phyloP scores from a whole-genome alignment of 2,888 invertebrate genomes.

The Drosophila algonquin region DNA sequence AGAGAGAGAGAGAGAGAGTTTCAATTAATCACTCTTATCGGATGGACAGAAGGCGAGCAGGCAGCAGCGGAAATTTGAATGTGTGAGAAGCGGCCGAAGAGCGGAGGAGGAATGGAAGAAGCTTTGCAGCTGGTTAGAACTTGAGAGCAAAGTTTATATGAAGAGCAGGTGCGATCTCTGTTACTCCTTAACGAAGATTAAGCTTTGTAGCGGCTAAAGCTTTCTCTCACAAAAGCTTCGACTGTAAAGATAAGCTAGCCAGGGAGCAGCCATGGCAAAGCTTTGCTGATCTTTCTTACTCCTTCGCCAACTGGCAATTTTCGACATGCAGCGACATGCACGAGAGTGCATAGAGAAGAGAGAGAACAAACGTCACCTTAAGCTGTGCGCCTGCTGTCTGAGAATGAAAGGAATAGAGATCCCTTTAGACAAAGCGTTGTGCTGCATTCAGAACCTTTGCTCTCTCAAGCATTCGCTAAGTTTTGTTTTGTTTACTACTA shows the following conservation, averaged over 20 bases:
- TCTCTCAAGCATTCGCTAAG: too few species aligned
- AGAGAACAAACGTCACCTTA: background rate
- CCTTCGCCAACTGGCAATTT: background rate
- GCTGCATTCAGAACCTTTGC: too few species aligned
- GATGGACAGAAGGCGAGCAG: slow-evolving; percentile 59
- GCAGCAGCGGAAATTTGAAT: slow-evolving; percentile 28
- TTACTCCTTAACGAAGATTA: background rate
- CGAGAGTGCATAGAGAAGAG: background rate
- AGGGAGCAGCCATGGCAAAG: background rate
- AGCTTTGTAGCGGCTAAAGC: background rate
- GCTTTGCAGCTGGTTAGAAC: background rate
- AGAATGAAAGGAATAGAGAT: too few species aligned
- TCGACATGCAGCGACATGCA: background rate
- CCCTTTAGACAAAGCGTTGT: too few species aligned
- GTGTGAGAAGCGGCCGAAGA: background rate
- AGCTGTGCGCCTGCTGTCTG: too few species aligned
- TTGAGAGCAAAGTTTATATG: too few species aligned
- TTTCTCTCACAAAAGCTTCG: background rate
- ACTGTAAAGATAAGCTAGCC: too few species aligned
- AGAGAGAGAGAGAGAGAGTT: slow-evolving; percentile 24
- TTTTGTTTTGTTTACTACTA: too few species aligned
- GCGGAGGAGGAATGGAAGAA: background rate
- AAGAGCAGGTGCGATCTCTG: background rate
- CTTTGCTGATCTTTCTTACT: background rate
- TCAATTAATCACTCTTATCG: slow-evolving; percentile 73